A percentile compares a stretch with the other conserved stretches of the same genome.
phyloP scores from a whole-genome alignment of 2,113 vertebrate genomes.

The Lycocorax pyrrhopterus region DNA sequence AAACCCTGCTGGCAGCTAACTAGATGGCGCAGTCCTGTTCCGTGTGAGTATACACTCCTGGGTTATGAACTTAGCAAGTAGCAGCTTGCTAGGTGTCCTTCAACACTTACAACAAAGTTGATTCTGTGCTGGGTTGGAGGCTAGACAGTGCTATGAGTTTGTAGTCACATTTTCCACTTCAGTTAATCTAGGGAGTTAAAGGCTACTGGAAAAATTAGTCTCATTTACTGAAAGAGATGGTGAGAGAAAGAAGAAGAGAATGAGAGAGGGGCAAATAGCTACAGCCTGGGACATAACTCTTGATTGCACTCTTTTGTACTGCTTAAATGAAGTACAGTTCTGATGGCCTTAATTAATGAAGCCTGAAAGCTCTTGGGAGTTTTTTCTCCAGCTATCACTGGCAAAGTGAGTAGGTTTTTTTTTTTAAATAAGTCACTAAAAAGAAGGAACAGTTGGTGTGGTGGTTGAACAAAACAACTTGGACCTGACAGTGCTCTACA shows the following conservation, averaged over 20 bases:
- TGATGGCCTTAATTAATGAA: conserved; percentile 23
- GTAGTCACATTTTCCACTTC: conserved; percentile 75
- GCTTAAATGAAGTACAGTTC: conserved; percentile 16
- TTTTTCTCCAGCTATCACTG: conserved; percentile 13
- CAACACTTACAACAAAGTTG: conserved; percentile 67
- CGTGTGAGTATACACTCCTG: neutral
- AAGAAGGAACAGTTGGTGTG: conserved; percentile 28
- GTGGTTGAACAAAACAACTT: conserved; percentile 38
- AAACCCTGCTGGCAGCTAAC: conserved; percentile 47
- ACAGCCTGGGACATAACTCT: neutral
- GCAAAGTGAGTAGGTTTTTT: neutral
- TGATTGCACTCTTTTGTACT: neutral
- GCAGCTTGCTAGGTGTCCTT: conserved; percentile 73
- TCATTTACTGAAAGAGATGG: conserved; percentile 62
- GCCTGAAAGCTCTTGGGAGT: neutral
- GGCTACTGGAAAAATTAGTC: conserved; percentile 75
- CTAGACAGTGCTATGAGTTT: conserved; percentile 65
- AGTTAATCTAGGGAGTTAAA: conserved; percentile 66
- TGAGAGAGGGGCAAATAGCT: conserved; percentile 23
- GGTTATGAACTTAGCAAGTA: conserved; percentile 60
- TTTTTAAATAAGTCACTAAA: neutral
- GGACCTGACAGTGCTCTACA: conserved; percentile 27
- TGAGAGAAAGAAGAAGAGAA: neutral
- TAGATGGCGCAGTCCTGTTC: conserved; percentile 70
- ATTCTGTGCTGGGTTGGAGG: conserved; percentile 69